These are phyloP conservation scores for Triops longicaudatus DNA, from an alignment of 1,140 invertebrate genomes.

Conservation along the genomic window DNA sequence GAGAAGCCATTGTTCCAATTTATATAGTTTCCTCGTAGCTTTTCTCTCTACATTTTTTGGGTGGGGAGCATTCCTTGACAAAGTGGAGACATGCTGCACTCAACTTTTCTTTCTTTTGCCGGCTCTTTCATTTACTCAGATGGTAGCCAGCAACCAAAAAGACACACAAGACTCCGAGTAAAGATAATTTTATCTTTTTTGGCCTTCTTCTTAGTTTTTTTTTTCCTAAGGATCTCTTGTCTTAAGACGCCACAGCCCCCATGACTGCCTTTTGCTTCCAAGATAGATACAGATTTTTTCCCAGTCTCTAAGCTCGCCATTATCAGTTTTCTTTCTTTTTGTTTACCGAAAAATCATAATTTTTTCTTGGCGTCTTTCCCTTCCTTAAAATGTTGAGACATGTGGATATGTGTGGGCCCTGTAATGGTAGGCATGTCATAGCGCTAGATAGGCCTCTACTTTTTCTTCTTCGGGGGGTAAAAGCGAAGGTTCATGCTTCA, in stretches of 20 bases:
- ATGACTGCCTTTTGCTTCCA: neutral
- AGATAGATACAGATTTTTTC: constrained; percentile 3
- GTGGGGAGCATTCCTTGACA: neutral
- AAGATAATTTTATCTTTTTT: constrained; percentile 13
- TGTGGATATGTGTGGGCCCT: neutral
- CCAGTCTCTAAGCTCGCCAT: neutral
- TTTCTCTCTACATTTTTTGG: neutral
- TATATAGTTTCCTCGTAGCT: neutral
- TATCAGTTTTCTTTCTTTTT: neutral
- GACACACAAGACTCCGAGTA: neutral
- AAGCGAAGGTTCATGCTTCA: neutral
- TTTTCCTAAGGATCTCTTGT: neutral
- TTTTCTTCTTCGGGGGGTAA: neutral
- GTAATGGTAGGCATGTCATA: constrained; percentile 8
- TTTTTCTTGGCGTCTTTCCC: neutral
- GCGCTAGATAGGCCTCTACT: neutral
- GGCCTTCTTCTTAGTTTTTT: neutral
- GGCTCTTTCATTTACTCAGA: neutral
- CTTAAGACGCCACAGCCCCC: neutral
- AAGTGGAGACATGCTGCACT: constrained; percentile 6
- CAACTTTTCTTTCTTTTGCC: neutral
- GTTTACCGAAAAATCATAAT: neutral
- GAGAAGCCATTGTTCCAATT: neutral
- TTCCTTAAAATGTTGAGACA: neutral
- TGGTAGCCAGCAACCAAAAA: neutral